A percentile compares a stretch with the other conserved stretches of the same genome.
Evolutionary conservation across 2,797 vertebrate genomes (phyloP).

Genomic region (Rallus crepitans): DNA sequence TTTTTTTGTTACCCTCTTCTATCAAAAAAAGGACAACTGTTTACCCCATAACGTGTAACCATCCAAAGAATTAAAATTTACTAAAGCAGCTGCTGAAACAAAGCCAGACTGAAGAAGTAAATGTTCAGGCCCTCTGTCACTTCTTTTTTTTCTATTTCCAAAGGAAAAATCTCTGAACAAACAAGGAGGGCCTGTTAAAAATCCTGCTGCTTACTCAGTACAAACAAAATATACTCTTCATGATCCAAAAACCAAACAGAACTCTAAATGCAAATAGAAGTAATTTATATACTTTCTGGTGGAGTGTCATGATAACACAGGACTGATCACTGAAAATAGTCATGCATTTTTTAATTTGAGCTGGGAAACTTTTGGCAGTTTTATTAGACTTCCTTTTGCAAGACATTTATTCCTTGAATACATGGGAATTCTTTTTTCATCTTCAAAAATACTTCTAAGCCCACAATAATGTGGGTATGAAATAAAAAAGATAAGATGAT

Average conservation of each 20-base stretch:
- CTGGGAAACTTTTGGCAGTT: background rate
- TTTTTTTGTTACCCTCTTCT: background rate
- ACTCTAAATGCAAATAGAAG: background rate
- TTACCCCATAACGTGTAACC: background rate
- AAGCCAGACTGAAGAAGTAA: background rate
- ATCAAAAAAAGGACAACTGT: background rate
- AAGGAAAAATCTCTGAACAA: background rate
- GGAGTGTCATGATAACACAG: background rate
- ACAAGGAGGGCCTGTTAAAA: background rate
- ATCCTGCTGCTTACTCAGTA: background rate
- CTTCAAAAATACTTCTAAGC: accelerated
- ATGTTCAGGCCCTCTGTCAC: background rate
- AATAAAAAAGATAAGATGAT: background rate
- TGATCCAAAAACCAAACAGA: background rate
- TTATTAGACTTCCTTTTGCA: background rate
- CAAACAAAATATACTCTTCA: background rate
- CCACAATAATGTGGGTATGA: background rate
- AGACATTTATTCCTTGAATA: background rate
- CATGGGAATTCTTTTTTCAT: background rate
- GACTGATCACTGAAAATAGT: background rate
- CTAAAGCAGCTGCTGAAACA: background rate
- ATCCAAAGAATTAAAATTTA: background rate
- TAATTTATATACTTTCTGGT: background rate
- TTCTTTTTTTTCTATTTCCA: background rate
- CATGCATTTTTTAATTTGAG: background rate